Conservation (phyloP, 2,113 vertebrate species). For the Melierax canorus region DNA sequence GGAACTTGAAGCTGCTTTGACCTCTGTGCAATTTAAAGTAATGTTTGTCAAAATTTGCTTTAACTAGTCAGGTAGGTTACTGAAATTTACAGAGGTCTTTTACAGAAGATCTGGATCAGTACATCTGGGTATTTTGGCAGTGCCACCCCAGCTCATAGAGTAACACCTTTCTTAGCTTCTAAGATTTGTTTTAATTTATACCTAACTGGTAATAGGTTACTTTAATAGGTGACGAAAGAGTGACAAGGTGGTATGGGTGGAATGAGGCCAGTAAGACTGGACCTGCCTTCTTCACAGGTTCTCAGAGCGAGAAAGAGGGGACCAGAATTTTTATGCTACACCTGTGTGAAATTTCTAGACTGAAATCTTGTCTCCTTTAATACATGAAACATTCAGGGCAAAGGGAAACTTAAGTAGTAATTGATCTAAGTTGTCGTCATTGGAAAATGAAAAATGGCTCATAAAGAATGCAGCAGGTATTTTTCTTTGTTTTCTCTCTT, state of each 20-base stretch:
- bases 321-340: not conserved
- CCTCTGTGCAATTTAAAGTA: not conserved
- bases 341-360: not conserved
- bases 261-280: not conserved
- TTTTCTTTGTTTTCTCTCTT: not conserved
- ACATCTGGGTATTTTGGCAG: not conserved
- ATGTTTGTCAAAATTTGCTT: not conserved
- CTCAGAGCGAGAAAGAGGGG: not conserved
- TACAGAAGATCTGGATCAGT: not conserved
- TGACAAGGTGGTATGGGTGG: rapidly evolving
- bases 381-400: not conserved
- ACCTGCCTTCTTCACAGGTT: not conserved
- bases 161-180: not conserved
- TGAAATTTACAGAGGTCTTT: not conserved
- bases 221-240: not conserved
- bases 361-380: not conserved
- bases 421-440: not conserved
- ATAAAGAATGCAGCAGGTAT: not conserved
- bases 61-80: not conserved
- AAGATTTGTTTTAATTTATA: not conserved
- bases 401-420: not conserved
- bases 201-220: not conserved
- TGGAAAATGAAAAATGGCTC: not conserved
- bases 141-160: not conserved
- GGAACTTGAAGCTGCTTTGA: not conserved